Evolutionary conservation across 2,888 invertebrate species (phyloP).

Genomic region (Lycia hirtaria): DNA sequence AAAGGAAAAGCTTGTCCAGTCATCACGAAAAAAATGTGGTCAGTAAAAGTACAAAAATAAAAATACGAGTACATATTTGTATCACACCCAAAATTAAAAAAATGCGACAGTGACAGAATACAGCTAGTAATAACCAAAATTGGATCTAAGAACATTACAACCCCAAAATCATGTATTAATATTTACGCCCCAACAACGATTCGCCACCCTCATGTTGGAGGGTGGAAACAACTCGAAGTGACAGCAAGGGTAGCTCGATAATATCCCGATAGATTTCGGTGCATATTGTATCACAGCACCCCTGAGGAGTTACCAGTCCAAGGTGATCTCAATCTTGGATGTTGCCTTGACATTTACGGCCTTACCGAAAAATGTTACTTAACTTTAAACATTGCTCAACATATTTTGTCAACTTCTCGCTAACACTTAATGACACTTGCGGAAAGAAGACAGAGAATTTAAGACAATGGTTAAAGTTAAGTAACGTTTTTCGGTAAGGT

Average conservation of each 20-base stretch:
- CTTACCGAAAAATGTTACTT: too few species aligned
- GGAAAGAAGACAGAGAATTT: too few species aligned
- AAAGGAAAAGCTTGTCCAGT: too few species aligned
- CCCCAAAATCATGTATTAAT: conserved; percentile 30
- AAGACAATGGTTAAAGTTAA: too few species aligned
- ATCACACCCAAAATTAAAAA: background rate
- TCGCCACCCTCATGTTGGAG: conserved; percentile 49
- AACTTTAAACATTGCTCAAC: too few species aligned
- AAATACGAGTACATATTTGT: too few species aligned
- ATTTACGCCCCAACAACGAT: conserved; percentile 45
- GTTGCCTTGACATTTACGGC: conserved; percentile 15
- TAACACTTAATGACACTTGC: too few species aligned
- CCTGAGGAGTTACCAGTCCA: too few species aligned
- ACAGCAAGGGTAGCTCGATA: conserved; percentile 54
- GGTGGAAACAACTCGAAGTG: conserved; percentile 57
- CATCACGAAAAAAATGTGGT: too few species aligned
- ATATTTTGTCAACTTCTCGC: too few species aligned
- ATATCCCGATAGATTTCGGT: conserved; percentile 54
- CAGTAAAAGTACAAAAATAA: too few species aligned
- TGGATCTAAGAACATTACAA: conserved; percentile 11
- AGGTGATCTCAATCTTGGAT: conserved; percentile 34
- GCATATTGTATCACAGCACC: conserved; percentile 49
- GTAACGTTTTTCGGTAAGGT: too few species aligned
- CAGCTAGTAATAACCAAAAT: background rate
- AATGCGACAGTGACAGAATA: background rate